phyloP scores from a whole-genome alignment of 2,888 invertebrate species.

The Drosophila yooni region DNA sequence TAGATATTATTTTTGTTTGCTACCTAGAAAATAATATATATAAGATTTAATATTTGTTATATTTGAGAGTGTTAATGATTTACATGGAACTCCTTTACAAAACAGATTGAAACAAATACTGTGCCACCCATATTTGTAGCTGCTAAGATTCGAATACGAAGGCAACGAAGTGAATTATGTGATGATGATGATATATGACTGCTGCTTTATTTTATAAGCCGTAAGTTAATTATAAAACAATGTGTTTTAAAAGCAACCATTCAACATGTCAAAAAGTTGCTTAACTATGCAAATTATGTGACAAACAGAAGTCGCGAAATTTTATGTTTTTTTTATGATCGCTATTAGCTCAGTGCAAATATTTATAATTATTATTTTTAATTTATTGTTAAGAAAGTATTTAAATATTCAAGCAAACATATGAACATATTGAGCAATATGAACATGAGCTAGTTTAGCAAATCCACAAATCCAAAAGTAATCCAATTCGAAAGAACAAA shows the following conservation, averaged over 20 bases:
- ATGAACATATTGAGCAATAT: neutral
- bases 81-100: neutral
- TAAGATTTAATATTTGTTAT: neutral
- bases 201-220: slow-evolving; percentile 4
- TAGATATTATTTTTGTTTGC: neutral
- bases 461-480: neutral
- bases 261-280: slow-evolving; percentile 12
- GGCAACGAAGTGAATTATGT: neutral
- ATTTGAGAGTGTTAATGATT: neutral
- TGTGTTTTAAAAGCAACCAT: slow-evolving; percentile 10
- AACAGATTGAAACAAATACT: neutral
- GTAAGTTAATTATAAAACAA: slow-evolving; percentile 2
- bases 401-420: neutral
- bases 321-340: neutral
- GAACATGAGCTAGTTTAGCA: neutral
- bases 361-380: neutral
- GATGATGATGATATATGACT: slow-evolving; percentile 2
- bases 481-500: slow-evolving; percentile 3
- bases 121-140: neutral
- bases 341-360: neutral
- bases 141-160: neutral
- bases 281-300: slow-evolving; percentile 23
- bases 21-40: neutral
- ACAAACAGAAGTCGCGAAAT: neutral
- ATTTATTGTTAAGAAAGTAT: neutral